Base-by-base conservation (phyloP, 2,888 invertebrate genomes). In the Pyralis farinalis region DNA sequence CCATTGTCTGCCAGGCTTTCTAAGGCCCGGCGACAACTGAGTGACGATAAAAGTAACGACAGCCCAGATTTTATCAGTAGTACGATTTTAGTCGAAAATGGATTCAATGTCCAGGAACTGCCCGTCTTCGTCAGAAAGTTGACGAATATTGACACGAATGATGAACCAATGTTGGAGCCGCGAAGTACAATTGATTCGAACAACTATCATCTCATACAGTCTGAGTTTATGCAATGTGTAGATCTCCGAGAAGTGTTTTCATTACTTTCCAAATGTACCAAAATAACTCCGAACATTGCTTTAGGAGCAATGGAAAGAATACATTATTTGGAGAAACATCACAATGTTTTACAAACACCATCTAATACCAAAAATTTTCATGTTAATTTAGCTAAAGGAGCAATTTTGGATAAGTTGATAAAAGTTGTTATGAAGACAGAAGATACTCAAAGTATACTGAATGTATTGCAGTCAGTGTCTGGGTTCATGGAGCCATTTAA, bases 21-120 rank as follows among this genome's bases (percentile, higher is more conserved):
- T 54, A 34, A 47, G 57, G 42, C 43, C 47, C 55, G 44, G 44
- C 70, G 84, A 47, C 61, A 47, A 36, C 68, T 66, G 37, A 67
- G 73, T 55, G 83, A 83, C 47, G 78, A 81, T 22, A 81, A 76
- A 53, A 56, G 56, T 50, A 58, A 59, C 28, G 65, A 58, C 49
- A 67, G 63, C 51, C 68, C 72, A 36, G 81, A 83, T 47, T 80
- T 79, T 45, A 73, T 66, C 40, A 77, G 68, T 37, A 85, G 80
- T 49, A 91, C 91, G 7, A 91, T 93, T 42, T 68, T 94, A 33
- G 77, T 93, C 39, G 93, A 94, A 75, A 92, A 93, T 64, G 93
- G 93, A 3, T 74, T 85, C n/a, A 88, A 90, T 40, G 92, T 94
- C 12, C 91, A 92, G 55, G 94, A 94, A 66, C 81, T 94, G 34